These are phyloP conservation scores for Meiosimyza platycephala DNA, from an alignment of 2,888 invertebrate species.

Conservation along the genomic window DNA sequence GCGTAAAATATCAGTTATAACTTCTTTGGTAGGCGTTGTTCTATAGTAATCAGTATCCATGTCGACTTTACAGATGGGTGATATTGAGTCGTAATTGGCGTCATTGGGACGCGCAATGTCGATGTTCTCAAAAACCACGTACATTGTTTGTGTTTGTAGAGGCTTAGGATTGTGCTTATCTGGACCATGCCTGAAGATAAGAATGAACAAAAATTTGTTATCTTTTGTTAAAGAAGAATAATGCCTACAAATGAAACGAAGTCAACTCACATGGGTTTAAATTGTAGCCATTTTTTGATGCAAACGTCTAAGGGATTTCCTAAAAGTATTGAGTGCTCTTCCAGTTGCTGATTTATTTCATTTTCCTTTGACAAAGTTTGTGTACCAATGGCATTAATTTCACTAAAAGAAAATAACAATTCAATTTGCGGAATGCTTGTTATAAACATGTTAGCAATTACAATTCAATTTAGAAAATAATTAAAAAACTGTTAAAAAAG, in stretches of 20 bases:
- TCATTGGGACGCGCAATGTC: slow-evolving; percentile 77
- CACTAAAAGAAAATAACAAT: slow-evolving; percentile 50
- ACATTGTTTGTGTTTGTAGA: slow-evolving; percentile 74
- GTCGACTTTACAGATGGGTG: slow-evolving; percentile 73
- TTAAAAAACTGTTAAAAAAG: too few relatives aligned
- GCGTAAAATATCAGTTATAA: slow-evolving; percentile 55
- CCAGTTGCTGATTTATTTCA: slow-evolving; percentile 55
- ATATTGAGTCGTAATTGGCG: slow-evolving; percentile 67
- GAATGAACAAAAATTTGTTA: background rate
- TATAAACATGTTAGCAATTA: too few relatives aligned
- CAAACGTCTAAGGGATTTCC: slow-evolving; percentile 79
- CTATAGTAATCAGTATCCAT: slow-evolving; percentile 68
- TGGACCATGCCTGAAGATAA: slow-evolving; percentile 61
- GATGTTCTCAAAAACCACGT: slow-evolving; percentile 79
- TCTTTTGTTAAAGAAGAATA: background rate
- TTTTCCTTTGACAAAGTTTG: slow-evolving; percentile 56
- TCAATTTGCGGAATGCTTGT: too few relatives aligned
- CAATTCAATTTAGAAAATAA: too few relatives aligned
- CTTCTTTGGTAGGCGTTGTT: slow-evolving; percentile 56
- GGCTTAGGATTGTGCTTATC: slow-evolving; percentile 68
- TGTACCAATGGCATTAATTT: slow-evolving; percentile 56
- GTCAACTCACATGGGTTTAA: slow-evolving; percentile 63
- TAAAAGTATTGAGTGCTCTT: slow-evolving; percentile 72
- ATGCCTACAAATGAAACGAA: background rate
- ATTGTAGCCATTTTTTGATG: slow-evolving; percentile 73